A percentile compares a stretch with the other conserved stretches of the same genome.
Evolutionary conservation across 2,797 vertebrate genomes (phyloP).

Genomic region (Melanotaenia trifasciata): DNA sequence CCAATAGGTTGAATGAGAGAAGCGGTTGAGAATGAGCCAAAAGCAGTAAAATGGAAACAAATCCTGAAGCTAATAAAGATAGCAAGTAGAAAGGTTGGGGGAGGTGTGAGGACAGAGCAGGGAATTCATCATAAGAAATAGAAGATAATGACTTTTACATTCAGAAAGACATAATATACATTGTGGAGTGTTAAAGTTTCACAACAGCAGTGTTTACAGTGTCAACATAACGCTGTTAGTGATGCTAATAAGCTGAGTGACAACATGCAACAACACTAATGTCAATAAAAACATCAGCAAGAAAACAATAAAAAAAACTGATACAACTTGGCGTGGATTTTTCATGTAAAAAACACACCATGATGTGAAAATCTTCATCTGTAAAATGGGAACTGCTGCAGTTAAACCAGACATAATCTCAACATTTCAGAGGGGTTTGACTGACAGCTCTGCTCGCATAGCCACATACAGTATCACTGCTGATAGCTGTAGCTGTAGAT

Average conservation of each 20-base stretch:
- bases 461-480: not conserved
- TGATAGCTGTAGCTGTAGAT: not conserved
- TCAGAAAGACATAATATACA: not conserved
- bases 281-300: not conserved
- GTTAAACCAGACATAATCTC: not conserved
- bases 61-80: constrained; percentile 38
- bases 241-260: not conserved
- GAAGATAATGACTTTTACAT: not conserved
- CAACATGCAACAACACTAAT: not conserved
- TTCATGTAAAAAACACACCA: not conserved
- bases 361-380: not conserved
- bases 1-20: constrained; percentile 35
- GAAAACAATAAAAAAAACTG: not conserved
- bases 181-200: not conserved
- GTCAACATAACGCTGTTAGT: not conserved
- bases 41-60: constrained; percentile 40
- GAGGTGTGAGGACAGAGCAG: not conserved
- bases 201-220: not conserved
- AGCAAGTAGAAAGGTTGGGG: not conserved
- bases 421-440: constrained; percentile 1
- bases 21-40: constrained; percentile 25
- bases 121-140: constrained; percentile 5
- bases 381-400: not conserved
- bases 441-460: constrained; percentile 9
- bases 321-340: no score